Base-by-base conservation (phyloP, 2,797 vertebrate genomes). In the Labroides dimidiatus region DNA sequence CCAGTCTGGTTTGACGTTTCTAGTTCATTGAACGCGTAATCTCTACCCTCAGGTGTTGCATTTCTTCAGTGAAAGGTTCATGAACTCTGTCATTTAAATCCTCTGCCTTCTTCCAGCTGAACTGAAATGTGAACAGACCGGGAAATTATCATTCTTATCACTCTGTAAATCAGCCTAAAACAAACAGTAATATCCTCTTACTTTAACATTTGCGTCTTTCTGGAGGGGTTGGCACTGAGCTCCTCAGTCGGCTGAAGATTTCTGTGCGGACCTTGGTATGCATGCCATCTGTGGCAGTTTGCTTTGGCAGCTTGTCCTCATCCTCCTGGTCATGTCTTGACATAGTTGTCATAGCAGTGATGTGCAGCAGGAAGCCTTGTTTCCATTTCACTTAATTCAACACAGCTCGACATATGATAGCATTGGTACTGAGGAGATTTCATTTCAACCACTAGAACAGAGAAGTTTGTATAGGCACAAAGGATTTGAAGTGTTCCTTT, bases 271-370 rank as follows among this genome's bases (percentile, higher is more conserved):
- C 69, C 64, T 48, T 61, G 77, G 81, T 84, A 84, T 82, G 76
- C 54, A 66, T 52, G 52, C 75, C 66, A 53, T 87, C 72, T 78
- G 56, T 64, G 53, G 64, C 49, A 61, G 75, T 83, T 81, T 77
- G 63, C 79, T 79, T 86, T 89, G 81, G 82, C 80, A 81, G 72
- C 19, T 30, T 14, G 50, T 73, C 66, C 67, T 42, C 4, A 3
- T 72, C 44, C 68, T 62, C 24, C 50, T 19, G 21, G 58, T 77
- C 64, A 54, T 70, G 69, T 71, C 55, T 70, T 82, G 42, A 77
- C 75, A 87, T 78, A 75, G 61, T 78, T 84, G 79, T 82, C 81
- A 81, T 74, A 79, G 75, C 16, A 6, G 36, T 70, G 64, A 77
- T 82, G 45, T 59, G 64, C 55, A 68, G 78, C 69, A 56, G 67